A percentile compares a stretch with the other conserved stretches of the same genome.
phyloP scores from a whole-genome alignment of 2,888 invertebrate species.

The Sepioteuthis lessoniana region DNA sequence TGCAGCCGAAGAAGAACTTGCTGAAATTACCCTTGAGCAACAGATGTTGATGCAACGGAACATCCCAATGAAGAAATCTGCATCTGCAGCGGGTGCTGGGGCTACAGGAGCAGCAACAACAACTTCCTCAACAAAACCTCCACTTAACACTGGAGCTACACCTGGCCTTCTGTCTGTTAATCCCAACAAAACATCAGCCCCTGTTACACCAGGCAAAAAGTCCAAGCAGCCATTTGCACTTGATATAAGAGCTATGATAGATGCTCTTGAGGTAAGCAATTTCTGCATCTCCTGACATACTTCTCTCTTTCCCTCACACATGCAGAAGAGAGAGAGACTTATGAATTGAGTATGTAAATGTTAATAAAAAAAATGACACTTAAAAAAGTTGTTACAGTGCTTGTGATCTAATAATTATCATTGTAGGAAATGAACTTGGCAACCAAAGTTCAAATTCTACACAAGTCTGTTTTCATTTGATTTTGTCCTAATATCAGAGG shows the following conservation, averaged over 20 bases:
- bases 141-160: not conserved
- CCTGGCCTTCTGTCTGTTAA: slow-evolving; percentile 38
- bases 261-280: slow-evolving; percentile 68
- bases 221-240: slow-evolving; percentile 72
- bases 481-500: too few species aligned
- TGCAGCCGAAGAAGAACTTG: slow-evolving; percentile 73
- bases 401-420: too few species aligned
- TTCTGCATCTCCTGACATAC: not conserved
- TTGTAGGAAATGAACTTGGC: too few species aligned
- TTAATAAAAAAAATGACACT: too few species aligned
- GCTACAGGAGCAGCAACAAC: not conserved
- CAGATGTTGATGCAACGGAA: slow-evolving; percentile 71
- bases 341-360: too few species aligned
- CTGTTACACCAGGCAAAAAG: slow-evolving; percentile 60
- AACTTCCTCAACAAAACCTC: slow-evolving; percentile 38
- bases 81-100: slow-evolving; percentile 54
- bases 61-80: slow-evolving; percentile 53
- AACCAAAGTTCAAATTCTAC: too few species aligned
- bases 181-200: not conserved
- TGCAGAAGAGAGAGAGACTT: too few species aligned
- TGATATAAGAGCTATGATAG: slow-evolving; percentile 72
- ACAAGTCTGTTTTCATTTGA: too few species aligned
- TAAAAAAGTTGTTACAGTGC: too few species aligned
- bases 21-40: slow-evolving; percentile 74
- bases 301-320: not conserved